Evolutionary conservation across 2,888 invertebrate species (phyloP).

Genomic region (Gastrophysa polygoni): DNA sequence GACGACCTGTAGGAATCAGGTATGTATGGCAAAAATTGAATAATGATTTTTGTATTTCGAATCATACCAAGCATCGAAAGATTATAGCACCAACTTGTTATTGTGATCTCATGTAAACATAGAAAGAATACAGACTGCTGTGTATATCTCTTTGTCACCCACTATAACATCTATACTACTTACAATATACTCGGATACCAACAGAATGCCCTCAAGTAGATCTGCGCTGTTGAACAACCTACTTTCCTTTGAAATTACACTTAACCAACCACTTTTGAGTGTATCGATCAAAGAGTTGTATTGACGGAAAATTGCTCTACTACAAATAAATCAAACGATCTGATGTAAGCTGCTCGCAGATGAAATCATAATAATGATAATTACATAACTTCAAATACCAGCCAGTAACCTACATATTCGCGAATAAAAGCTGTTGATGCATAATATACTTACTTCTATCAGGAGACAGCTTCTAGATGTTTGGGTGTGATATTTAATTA

Average conservation of each 20-base stretch:
- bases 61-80: too few species aligned
- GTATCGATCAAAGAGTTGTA: not conserved
- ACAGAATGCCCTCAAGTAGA: too few species aligned
- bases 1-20: too few species aligned
- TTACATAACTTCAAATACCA: constrained; percentile 19
- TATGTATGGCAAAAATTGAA: too few species aligned
- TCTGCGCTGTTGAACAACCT: too few species aligned
- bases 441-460: not conserved
- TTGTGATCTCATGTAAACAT: too few species aligned
- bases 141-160: too few species aligned
- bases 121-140: too few species aligned
- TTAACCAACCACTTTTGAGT: not conserved
- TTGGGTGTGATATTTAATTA: constrained; percentile 1
- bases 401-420: constrained; percentile 8
- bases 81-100: too few species aligned
- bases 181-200: too few species aligned
- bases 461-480: not conserved
- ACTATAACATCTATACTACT: too few species aligned
- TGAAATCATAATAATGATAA: constrained; percentile 14
- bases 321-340: constrained; percentile 5
- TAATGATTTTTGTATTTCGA: too few species aligned
- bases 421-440: not conserved
- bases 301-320: not conserved
- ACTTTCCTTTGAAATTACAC: not conserved
- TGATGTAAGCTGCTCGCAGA: constrained; percentile 17